A percentile compares a stretch with the other conserved stretches of the same genome.
These are phyloP conservation scores for Tetragonula clypearis DNA, from an alignment of 1,140 invertebrate genomes.

Conservation along the genomic window DNA sequence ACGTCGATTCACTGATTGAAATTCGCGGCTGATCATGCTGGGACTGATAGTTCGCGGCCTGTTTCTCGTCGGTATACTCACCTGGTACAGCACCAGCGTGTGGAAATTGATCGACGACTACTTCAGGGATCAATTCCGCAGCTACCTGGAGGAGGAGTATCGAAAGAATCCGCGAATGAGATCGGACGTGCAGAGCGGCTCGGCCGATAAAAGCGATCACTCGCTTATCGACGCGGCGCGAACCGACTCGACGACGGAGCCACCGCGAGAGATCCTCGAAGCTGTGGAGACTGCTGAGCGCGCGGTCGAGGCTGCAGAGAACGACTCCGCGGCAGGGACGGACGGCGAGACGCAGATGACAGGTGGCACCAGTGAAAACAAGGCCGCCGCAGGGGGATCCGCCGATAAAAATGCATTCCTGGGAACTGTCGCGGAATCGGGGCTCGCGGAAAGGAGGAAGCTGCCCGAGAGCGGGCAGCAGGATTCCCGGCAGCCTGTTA, in stretches of 20 bases:
- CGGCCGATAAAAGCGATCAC: slow-evolving; percentile 36
- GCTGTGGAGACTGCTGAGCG: not conserved
- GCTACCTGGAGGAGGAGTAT: slow-evolving; percentile 79
- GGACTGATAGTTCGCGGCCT: slow-evolving; percentile 75
- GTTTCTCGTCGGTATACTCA: slow-evolving; percentile 78
- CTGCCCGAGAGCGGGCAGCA: slow-evolving; percentile 10
- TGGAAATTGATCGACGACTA: slow-evolving; percentile 83
- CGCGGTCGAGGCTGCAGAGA: slow-evolving; percentile 39
- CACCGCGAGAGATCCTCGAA: slow-evolving; percentile 10
- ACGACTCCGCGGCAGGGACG: not conserved
- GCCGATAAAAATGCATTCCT: slow-evolving; percentile 64
- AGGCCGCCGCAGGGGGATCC: slow-evolving; percentile 25
- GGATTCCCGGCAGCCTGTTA: slow-evolving; percentile 26
- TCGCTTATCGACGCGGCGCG: not conserved
- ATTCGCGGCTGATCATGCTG: slow-evolving; percentile 68
- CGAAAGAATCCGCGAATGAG: slow-evolving; percentile 75
- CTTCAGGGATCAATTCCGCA: slow-evolving; percentile 81
- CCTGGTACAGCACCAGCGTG: slow-evolving; percentile 81
- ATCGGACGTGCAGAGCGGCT: slow-evolving; percentile 7
- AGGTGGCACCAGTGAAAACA: slow-evolving; percentile 61
- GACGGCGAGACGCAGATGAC: slow-evolving; percentile 7
- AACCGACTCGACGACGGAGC: slow-evolving; percentile 9
- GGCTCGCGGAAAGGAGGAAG: slow-evolving; percentile 44
- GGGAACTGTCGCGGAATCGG: slow-evolving; percentile 34
- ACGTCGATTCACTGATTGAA: no score